Evolutionary conservation across 2,888 invertebrate genomes (phyloP).

Genomic region (Phalera bucephala): DNA sequence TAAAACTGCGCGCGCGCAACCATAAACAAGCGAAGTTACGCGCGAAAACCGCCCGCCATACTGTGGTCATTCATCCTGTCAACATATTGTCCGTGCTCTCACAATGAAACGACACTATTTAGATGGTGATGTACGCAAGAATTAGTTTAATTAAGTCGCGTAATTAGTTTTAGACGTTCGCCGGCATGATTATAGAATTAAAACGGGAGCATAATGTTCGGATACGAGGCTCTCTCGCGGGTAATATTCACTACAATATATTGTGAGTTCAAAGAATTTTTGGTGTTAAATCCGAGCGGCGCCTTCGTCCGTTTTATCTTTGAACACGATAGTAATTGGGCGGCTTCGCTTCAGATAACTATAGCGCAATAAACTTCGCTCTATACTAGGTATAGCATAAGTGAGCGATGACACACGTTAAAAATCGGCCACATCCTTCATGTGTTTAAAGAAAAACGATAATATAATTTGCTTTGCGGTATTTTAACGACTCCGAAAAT

Average conservation of each 20-base stretch:
- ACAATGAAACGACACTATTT: slow-evolving; percentile 75
- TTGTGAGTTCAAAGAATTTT: slow-evolving; percentile 53
- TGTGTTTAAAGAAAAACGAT: slow-evolving; percentile 41
- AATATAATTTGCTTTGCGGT: slow-evolving; percentile 62
- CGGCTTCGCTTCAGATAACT: slow-evolving; percentile 25
- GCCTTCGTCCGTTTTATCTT: slow-evolving; percentile 40
- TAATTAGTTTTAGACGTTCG: slow-evolving; percentile 68
- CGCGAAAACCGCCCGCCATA: slow-evolving; percentile 73
- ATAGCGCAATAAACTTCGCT: slow-evolving; percentile 8
- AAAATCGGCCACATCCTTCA: slow-evolving; percentile 37
- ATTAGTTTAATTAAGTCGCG: slow-evolving; percentile 75
- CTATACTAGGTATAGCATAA: slow-evolving; percentile 20
- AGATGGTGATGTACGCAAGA: slow-evolving; percentile 71
- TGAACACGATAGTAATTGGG: slow-evolving; percentile 42
- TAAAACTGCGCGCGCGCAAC: slow-evolving; percentile 71
- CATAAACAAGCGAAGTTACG: slow-evolving; percentile 76
- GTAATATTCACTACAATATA: slow-evolving; percentile 46
- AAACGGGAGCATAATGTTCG: slow-evolving; percentile 42
- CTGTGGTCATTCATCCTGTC: slow-evolving; percentile 78
- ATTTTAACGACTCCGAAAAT: slow-evolving; percentile 61
- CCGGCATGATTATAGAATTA: slow-evolving; percentile 52
- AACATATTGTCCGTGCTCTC: slow-evolving; percentile 76
- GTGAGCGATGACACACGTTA: slow-evolving; percentile 40
- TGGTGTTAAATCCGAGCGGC: slow-evolving; percentile 43
- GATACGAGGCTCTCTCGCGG: slow-evolving; percentile 41